Percentiles rank a stretch among this genome's conserved stretches.
phyloP scores from a whole-genome alignment of 2,113 vertebrate genomes.

The Psilopogon haemacephalus region DNA sequence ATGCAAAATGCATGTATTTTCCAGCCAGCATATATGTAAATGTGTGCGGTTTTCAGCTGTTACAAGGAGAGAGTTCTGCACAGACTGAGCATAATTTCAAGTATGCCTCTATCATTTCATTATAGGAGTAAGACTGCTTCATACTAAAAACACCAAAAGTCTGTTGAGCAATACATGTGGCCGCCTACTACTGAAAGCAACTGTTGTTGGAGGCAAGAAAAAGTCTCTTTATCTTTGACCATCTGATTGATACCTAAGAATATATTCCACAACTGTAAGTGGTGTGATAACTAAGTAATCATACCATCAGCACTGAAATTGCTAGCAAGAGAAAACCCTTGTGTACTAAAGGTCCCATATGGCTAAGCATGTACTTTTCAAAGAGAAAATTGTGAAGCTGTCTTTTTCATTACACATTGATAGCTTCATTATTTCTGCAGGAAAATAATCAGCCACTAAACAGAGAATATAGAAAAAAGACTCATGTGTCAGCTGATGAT shows the following conservation, averaged over 20 bases:
- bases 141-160: neutral
- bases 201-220: neutral
- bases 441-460: slow-evolving; percentile 32
- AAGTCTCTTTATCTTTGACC: neutral
- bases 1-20: neutral
- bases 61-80: neutral
- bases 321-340: neutral
- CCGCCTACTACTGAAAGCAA: neutral
- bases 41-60: neutral
- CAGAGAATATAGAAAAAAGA: slow-evolving; percentile 19
- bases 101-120: neutral
- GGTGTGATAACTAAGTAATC: neutral
- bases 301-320: neutral
- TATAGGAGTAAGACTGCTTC: neutral
- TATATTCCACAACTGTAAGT: neutral
- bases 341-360: neutral
- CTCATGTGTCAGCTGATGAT: neutral
- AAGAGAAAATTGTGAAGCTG: slow-evolving; percentile 34
- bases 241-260: neutral
- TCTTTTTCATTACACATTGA: slow-evolving; percentile 45
- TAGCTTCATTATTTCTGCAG: slow-evolving; percentile 29
- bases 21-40: neutral
- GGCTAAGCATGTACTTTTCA: slow-evolving; percentile 9
- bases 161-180: neutral
- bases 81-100: neutral